Evolutionary conservation across 2,888 invertebrate species (phyloP), one percentile per base, ranked within the genome.

Genomic region (Cerastis rubricosa): DNA sequence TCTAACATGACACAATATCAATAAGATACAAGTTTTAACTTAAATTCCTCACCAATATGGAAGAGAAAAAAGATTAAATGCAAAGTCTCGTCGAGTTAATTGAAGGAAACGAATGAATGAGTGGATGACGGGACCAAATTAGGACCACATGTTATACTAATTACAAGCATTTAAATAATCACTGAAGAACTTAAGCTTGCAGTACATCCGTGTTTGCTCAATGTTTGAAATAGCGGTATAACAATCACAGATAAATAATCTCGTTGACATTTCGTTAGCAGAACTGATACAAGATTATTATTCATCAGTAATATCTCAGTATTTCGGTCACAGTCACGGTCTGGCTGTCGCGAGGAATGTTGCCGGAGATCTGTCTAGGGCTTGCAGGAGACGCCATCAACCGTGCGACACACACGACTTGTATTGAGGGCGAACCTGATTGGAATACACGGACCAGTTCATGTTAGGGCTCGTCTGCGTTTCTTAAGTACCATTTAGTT

Each of bases 261-360:
- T 61, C 40, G 64, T 79, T 65, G 71, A 43, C 70, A 74, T 79
- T 84, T 70, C 59, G 66, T 67, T 66, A 57, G 66, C 57, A 63
- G 54, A 83, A 70, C 66, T 45, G 69, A 65, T 74, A 74, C 45
- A 51, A 69, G 54, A 69, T 79, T 74, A 83, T 80, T 74, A 71
- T 78, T 74, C 65, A 65, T 82, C 64, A 69, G 61, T 69, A 68
- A 67, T 71, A 69, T 69, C 51, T 65, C 4, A 71, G 70, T 81
- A 78, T 76, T 77, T 87, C 71, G 75, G 80, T 78, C 76, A 70
- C 54, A 63, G 84, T 80, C 67, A 84, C 74, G 85, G 85, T 85
- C 81, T 76, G 68, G 25, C 65, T 76, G 68, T 17, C 22, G 17
- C 7, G 45, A 22, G 81, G 88, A 87, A 87, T 88, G 85, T 74